phyloP scores from a whole-genome alignment of 1,140 invertebrate genomes.

The Zaprionus kolodkinae region DNA sequence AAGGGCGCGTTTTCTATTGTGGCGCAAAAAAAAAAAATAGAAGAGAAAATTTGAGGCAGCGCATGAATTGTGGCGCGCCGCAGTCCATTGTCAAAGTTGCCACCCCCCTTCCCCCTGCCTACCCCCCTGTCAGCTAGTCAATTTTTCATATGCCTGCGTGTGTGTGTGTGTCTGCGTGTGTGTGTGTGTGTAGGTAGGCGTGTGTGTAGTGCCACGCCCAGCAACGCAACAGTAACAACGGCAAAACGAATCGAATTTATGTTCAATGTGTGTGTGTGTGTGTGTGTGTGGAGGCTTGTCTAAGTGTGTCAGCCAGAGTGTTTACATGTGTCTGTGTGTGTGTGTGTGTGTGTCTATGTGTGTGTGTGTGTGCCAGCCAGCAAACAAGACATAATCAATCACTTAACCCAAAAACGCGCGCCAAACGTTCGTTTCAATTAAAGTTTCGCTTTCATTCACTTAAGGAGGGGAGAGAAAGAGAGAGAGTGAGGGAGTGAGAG shows the following conservation, averaged over 20 bases:
- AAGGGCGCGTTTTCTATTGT: constrained; percentile 71
- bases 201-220: constrained; percentile 61
- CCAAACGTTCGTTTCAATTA: constrained; percentile 78
- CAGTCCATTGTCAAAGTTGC: constrained; percentile 66
- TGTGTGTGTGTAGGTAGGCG: constrained; percentile 19
- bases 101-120: background rate
- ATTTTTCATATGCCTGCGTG: constrained; percentile 47
- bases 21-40: constrained; percentile 63
- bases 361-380: constrained; percentile 23
- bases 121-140: constrained; percentile 53
- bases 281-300: constrained; percentile 21
- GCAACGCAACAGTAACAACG: constrained; percentile 51
- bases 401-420: constrained; percentile 63
- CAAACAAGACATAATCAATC: constrained; percentile 81
- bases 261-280: constrained; percentile 30
- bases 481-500: background rate
- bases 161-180: constrained; percentile 18
- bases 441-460: constrained; percentile 80
- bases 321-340: constrained; percentile 33
- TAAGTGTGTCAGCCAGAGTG: constrained; percentile 12
- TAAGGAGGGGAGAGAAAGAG: constrained; percentile 35
- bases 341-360: constrained; percentile 30
- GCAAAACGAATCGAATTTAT: constrained; percentile 53
- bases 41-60: constrained; percentile 52
- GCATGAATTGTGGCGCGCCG: constrained; percentile 57